Base-by-base conservation (phyloP, 2,888 invertebrate genomes). In the Morinoia aosen region DNA sequence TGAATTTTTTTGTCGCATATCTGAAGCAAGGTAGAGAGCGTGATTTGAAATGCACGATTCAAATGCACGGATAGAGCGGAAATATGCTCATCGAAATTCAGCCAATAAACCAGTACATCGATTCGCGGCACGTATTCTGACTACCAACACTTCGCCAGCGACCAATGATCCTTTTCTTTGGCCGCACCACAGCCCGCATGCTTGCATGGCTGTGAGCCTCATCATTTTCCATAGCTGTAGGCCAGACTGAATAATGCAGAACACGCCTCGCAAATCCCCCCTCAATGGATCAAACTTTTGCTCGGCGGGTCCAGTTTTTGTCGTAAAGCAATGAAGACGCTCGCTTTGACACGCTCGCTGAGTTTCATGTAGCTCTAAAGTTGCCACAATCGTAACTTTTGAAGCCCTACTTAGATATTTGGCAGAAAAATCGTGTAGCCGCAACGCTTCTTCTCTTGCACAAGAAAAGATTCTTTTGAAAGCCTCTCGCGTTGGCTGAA, bases 331-430 rank as follows among this genome's bases (percentile, higher is more conserved):
- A 93, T 93, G 93, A 93, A 93, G 93, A 93, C 93, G 93, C 33
- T 33, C 57, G 93, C 93, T 93, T 93, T 93, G 93, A 93, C 93
- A 93, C 56, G 56, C 93, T 57, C 57, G 57, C 57, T 57, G 93
- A 57, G 93, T 48, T 57, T 93, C 93, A 90, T 56, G 93, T 57
- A 48, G 58, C 57, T 48, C 93, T 57, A 57, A 57, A 93, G 56
- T 93, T 93, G 93, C 93, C 93, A 93, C 93, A 93, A 93, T 93
- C 93, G 93, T 93, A 93, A 93, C 93, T 93, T 93, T 93, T 93
- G 93, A 57, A 57, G 93, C 93, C 93, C n/a, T 57, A 93, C 93
- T 93, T 93, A 57, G 93, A 93, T n/a, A 57, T 57, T 93, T 57
- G 25, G 25, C 56, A 56, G 93, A 93, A 93, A 93, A 93, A 93